phyloP scores from a whole-genome alignment of 2,113 vertebrate genomes.

The Gallinago paraguaiae region DNA sequence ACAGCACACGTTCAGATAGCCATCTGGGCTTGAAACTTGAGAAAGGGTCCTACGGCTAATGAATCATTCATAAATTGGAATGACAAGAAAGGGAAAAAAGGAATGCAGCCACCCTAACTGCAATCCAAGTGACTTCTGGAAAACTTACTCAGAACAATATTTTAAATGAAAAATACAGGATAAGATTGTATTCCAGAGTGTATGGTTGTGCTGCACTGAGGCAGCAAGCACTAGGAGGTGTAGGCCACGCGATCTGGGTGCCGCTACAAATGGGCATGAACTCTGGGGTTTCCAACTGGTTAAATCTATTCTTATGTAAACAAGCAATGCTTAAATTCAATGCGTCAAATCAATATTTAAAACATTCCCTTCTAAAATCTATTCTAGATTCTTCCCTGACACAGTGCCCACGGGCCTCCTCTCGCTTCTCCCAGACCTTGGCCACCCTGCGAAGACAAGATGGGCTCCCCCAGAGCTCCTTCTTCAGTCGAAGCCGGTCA shows the following conservation, averaged over 20 bases:
- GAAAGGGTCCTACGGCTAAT: neutral
- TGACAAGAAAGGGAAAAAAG: neutral
- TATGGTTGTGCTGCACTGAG: neutral
- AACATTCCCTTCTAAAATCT: neutral
- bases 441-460: neutral
- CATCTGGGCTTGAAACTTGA: neutral
- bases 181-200: neutral
- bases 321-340: neutral
- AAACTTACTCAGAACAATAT: neutral
- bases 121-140: neutral
- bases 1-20: neutral
- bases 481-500: neutral
- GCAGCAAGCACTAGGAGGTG: rapidly evolving
- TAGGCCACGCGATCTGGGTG: neutral
- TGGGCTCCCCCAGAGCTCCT: neutral
- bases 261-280: neutral
- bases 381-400: neutral
- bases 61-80: neutral
- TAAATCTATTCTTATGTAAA: neutral
- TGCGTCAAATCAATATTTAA: neutral
- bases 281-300: neutral
- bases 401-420: neutral
- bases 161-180: neutral
- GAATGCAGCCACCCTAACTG: neutral
- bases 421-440: neutral